Evolutionary conservation across 2,113 vertebrate species (phyloP).

Genomic region (Oxyura jamaicensis): DNA sequence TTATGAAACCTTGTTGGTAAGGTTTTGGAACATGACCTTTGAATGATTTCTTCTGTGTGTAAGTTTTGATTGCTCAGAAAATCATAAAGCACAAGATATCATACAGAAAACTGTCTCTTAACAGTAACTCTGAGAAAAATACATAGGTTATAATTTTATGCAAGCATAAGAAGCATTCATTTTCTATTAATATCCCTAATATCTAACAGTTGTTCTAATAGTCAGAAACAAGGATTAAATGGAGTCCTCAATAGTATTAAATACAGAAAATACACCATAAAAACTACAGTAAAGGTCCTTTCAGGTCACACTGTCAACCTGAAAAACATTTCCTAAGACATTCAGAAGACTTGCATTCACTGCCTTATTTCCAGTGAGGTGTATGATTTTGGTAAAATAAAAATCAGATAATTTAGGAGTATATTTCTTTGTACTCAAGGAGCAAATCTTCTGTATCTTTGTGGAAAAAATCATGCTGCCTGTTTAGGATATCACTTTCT

Average conservation of each 20-base stretch:
- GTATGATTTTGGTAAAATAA: not conserved
- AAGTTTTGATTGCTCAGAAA: not conserved
- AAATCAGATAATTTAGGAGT: not conserved
- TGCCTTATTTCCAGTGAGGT: not conserved
- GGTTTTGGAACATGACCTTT: not conserved
- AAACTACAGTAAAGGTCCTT: not conserved
- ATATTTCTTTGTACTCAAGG: not conserved
- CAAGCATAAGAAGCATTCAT: not conserved
- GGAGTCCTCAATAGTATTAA: not conserved
- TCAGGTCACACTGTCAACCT: not conserved
- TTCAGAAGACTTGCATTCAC: not conserved
- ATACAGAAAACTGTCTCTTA: not conserved
- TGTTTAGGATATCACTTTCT: not conserved
- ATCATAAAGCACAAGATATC: accelerated
- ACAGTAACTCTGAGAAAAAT: not conserved
- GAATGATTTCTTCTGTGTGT: not conserved
- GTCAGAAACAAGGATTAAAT: not conserved
- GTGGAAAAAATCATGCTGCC: not conserved
- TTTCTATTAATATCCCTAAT: not conserved
- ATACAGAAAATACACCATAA: not conserved
- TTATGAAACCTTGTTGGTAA: not conserved
- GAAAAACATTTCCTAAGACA: not conserved
- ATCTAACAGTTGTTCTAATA: not conserved
- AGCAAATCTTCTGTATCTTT: conserved; percentile 14
- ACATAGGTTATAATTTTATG: not conserved